Percentiles rank a stretch among this genome's conserved stretches.
These are phyloP conservation scores for Hycleus cichorii DNA, from an alignment of 1,140 invertebrate genomes.

Conservation along the genomic window DNA sequence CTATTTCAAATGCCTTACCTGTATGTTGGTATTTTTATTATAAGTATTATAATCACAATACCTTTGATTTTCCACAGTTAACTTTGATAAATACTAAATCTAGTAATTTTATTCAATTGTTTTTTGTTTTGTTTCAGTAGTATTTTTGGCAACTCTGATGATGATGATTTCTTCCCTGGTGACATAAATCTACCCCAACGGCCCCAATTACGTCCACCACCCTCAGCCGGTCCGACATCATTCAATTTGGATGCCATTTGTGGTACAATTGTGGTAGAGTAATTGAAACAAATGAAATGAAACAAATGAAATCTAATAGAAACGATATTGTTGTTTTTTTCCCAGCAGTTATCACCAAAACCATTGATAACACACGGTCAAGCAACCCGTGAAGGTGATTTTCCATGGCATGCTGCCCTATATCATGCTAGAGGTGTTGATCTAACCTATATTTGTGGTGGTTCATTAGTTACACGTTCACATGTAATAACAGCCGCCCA, in stretches of 20 bases:
- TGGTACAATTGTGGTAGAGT: conserved; percentile 34
- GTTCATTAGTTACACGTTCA: conserved; percentile 63
- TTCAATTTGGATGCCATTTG: conserved; percentile 16
- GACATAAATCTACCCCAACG: conserved; percentile 24
- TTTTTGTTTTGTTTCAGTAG: too few relatives aligned
- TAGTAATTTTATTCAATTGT: too few relatives aligned
- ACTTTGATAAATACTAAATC: not conserved
- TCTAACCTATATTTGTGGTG: conserved; percentile 61
- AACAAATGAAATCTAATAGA: too few relatives aligned
- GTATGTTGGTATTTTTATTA: too few relatives aligned
- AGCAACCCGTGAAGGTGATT: conserved; percentile 34
- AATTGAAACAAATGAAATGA: not conserved
- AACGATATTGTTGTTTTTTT: not conserved
- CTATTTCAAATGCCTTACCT: too few relatives aligned
- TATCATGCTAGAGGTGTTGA: conserved; percentile 34
- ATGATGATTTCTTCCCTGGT: conserved; percentile 33
- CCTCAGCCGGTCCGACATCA: not conserved
- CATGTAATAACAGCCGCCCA: conserved; percentile 81
- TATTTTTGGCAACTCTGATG: conserved; percentile 5
- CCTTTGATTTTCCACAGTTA: too few relatives aligned
- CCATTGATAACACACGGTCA: conserved; percentile 38
- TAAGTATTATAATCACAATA: too few relatives aligned
- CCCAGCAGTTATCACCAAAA: conserved; percentile 25
- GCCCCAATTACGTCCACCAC: too few relatives aligned
- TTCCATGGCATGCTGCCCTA: conserved; percentile 37